Evolutionary conservation across 1,140 invertebrate species (phyloP).

Genomic region (Listronotus bonariensis): DNA sequence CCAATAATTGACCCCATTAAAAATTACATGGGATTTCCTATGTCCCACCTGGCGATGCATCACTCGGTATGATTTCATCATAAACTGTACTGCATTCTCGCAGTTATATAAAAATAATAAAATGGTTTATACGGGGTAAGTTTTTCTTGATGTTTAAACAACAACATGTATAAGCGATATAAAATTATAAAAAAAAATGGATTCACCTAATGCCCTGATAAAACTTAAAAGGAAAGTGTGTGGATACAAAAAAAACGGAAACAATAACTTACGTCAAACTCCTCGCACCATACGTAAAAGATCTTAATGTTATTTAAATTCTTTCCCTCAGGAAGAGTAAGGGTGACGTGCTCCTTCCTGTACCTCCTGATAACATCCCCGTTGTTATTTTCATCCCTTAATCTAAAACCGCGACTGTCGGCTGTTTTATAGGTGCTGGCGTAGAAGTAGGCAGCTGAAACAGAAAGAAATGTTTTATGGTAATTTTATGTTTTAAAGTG

Average conservation of each 20-base stretch:
- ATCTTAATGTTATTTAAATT: constrained; percentile 81
- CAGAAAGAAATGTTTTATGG: constrained; percentile 13
- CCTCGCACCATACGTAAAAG: constrained; percentile 90
- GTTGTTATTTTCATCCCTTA: constrained; percentile 81
- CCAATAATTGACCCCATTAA: no score
- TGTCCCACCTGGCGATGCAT: no score
- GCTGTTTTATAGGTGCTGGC: constrained; percentile 69
- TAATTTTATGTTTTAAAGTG: not conserved
- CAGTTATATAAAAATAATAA: no score
- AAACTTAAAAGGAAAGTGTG: no score
- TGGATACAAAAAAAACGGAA: not conserved
- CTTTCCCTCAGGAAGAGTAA: constrained; percentile 85
- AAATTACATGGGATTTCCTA: no score
- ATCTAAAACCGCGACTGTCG: constrained; percentile 70
- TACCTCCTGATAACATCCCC: constrained; percentile 73
- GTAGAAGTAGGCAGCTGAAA: constrained; percentile 83
- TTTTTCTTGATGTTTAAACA: no score
- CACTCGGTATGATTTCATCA: no score
- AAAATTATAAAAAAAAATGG: no score
- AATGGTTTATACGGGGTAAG: no score
- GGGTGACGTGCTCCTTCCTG: constrained; percentile 76
- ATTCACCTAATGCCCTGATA: no score
- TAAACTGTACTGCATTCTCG: no score
- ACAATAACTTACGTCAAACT: constrained; percentile 73
- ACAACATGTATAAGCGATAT: no score